Evolutionary conservation across 1,140 invertebrate genomes (phyloP).

Genomic region (Hycleus cichorii): DNA sequence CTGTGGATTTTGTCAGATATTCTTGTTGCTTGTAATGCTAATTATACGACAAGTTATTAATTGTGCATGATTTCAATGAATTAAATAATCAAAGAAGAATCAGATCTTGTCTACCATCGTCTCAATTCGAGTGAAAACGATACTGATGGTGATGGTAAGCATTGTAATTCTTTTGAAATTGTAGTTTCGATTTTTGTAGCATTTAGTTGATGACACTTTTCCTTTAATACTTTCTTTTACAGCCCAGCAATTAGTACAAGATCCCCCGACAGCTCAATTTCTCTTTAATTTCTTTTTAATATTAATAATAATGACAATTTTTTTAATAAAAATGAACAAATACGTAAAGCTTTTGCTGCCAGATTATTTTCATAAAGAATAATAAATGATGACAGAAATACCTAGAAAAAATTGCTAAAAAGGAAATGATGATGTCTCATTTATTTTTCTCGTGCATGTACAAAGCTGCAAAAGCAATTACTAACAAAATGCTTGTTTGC

Average conservation of each 20-base stretch:
- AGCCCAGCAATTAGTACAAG: constrained; percentile 19
- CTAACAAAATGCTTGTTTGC: constrained; percentile 39
- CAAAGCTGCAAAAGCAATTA: constrained; percentile 23
- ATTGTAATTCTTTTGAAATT: constrained; percentile 1
- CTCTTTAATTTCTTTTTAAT: too few species aligned
- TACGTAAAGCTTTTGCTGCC: constrained; percentile 9
- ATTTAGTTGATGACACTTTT: background rate
- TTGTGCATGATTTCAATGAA: background rate
- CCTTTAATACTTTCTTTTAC: background rate
- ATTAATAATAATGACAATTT: background rate
- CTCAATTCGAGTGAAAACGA: constrained; percentile 17
- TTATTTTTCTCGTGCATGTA: constrained; percentile 14
- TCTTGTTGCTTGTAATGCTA: too few species aligned
- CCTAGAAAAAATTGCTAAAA: background rate
- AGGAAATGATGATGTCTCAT: background rate
- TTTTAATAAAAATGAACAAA: background rate
- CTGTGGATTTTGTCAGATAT: background rate
- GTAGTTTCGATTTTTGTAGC: constrained; percentile 6
- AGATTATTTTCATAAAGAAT: background rate
- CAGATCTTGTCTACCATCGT: constrained; percentile 15
- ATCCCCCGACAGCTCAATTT: too few species aligned
- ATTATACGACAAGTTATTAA: background rate
- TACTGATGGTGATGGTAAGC: constrained; percentile 13
- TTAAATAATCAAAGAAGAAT: constrained; percentile 8
- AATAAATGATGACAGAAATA: background rate